A percentile compares a stretch with the other conserved stretches of the same genome.
Evolutionary conservation across 2,888 invertebrate species (phyloP).

Genomic region (Didymodactylos carnosus): DNA sequence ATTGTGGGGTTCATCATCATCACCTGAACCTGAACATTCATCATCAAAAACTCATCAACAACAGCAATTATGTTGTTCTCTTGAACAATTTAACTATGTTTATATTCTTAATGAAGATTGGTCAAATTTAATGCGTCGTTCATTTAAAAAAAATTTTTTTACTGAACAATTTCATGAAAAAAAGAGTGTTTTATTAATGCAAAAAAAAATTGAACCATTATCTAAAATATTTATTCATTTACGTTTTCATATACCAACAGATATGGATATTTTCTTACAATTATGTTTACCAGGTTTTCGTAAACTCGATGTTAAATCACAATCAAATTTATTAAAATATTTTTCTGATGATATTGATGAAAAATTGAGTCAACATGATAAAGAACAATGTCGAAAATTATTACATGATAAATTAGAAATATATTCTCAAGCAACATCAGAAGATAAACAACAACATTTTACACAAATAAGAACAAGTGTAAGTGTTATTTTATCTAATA

Average conservation of each 20-base stretch:
- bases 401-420: conserved; percentile 3
- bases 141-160: neutral
- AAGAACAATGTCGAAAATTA: conserved; percentile 11
- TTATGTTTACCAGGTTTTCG: conserved; percentile 8
- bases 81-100: neutral
- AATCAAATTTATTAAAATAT: conserved; percentile 10
- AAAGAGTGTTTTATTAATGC: neutral
- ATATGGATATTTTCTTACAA: conserved; percentile 8
- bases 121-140: conserved; percentile 1
- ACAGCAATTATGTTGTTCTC: neutral
- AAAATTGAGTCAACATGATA: conserved; percentile 9
- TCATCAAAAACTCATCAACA: neutral
- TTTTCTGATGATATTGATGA: conserved; percentile 9
- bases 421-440: neutral
- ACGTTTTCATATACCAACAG: neutral
- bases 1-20: neutral
- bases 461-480: neutral
- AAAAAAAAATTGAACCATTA: neutral
- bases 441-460: neutral
- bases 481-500: neutral
- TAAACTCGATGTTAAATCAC: conserved; percentile 9
- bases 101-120: conserved; percentile 8
- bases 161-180: conserved; percentile 4
- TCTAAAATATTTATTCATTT: conserved; percentile 9
- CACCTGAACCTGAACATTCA: neutral